Evolutionary conservation across 2,888 invertebrate genomes (phyloP), one percentile per base, ranked within the genome.

Genomic region (Catocala nupta): DNA sequence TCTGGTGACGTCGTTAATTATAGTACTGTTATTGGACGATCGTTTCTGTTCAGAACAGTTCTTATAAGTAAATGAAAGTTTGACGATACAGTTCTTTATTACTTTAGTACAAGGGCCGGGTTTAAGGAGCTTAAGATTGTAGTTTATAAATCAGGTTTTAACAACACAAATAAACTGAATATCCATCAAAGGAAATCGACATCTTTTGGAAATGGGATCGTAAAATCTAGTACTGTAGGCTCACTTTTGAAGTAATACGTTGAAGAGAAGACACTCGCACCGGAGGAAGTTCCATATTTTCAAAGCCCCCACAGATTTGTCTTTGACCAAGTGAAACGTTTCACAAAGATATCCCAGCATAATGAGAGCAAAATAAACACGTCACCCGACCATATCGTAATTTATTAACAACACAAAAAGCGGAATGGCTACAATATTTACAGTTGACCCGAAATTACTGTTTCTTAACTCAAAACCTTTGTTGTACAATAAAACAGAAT

Each of bases 331-430:
- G 61, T 74, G 68, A 67, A 74, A 70, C 59, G 70, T 67, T 75
- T 71, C 73, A 84, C 82, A 82, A 82, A 77, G 78, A 84, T 73
- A 78, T 71, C 75, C 63, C 75, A 70, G 77, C 73, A 81, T 83
- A 86, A 82, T 78, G 81, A 82, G 81, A 78, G 72, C 83, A 86
- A 78, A 85, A 82, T 83, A 86, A 89, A 88, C 87, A 87, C 81
- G 81, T 82, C 87, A 83, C 80, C 84, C 77, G 63, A 79, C 80
- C 79, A 79, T 81, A 83, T 83, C 76, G 84, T 89, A 86, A 87
- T 87, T 90, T 89, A 90, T 91, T 87, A 90, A 88, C 81, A 81
- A 82, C 79, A 84, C 90, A 91, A 93, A 92, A 91, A 90, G 88
- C 88, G 79, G 84, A 85, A 87, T 81, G 81, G 83, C 83, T 85